Conservation (phyloP, 92 coral and sea anemone genomes). For the Parazoanthus darwini region DNA sequence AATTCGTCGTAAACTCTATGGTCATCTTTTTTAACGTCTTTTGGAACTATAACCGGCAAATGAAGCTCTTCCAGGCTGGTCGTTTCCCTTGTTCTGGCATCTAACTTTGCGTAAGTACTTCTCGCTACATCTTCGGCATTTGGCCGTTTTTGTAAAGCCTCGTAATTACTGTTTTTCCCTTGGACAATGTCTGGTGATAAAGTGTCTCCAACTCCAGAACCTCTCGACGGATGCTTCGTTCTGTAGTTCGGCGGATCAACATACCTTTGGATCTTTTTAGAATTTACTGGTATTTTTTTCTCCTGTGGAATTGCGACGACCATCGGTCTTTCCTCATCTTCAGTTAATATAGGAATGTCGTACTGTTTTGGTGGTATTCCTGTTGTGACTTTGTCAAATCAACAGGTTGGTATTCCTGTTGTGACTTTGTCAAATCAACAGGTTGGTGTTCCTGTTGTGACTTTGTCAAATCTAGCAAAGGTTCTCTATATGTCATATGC, state of each 20-base stretch:
- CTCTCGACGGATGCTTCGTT: background rate
- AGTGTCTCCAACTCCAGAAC: background rate
- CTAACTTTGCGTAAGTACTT: constrained; percentile 8
- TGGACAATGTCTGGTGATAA: background rate
- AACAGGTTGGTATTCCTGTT: no score
- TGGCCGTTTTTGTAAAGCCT: constrained; percentile 2
- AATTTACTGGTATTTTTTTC: background rate
- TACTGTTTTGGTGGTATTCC: background rate
- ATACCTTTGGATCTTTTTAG: background rate
- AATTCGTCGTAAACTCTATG: constrained; percentile 13
- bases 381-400: background rate
- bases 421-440: background rate
- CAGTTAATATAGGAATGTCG: constrained; percentile 17
- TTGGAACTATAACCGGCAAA: background rate
- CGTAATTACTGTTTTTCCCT: constrained; percentile 1
- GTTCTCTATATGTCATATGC: background rate
- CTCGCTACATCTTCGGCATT: background rate
- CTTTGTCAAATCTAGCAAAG: background rate
- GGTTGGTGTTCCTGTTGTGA: background rate
- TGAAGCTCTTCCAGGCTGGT: background rate
- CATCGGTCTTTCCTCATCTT: background rate
- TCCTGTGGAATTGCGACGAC: background rate
- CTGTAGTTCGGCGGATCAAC: background rate
- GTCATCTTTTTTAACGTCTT: background rate
- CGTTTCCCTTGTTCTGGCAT: background rate